These are phyloP conservation scores for Thymallus thymallus DNA, from an alignment of 2,113 vertebrate genomes.

Conservation along the genomic window DNA sequence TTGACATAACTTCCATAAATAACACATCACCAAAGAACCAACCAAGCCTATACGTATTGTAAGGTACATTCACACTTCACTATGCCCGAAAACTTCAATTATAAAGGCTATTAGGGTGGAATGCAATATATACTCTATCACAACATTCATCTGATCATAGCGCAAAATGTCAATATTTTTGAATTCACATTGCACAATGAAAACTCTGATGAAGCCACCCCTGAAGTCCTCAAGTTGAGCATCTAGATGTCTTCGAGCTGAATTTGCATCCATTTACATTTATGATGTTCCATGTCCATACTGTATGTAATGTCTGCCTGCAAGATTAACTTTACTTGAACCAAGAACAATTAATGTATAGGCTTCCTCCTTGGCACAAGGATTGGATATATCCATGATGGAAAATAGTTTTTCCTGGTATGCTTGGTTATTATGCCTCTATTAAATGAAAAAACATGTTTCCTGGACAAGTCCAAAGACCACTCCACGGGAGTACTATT, in stretches of 20 bases:
- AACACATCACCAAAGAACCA: not conserved
- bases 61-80: slow-evolving; percentile 28
- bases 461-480: not conserved
- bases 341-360: not conserved
- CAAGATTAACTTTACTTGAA: not conserved
- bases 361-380: not conserved
- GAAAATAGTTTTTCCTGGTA: not conserved
- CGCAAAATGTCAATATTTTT: not conserved
- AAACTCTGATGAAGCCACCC: too few relatives aligned
- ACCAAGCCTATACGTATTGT: not conserved
- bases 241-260: not conserved
- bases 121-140: slow-evolving; percentile 1
- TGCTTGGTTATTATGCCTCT: not conserved
- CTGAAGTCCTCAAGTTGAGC: too few relatives aligned
- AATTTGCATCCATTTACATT: not conserved
- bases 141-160: slow-evolving; percentile 12
- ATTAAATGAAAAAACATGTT: not conserved
- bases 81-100: not conserved
- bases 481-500: too few relatives aligned
- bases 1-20: not conserved
- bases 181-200: not conserved
- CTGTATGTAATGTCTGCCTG: too few relatives aligned
- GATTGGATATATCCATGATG: not conserved
- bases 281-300: not conserved
- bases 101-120: not conserved